Evolutionary conservation across 2,113 vertebrate genomes (phyloP), one percentile per base, ranked within the genome.

Genomic region (Erythrocercus mccallii): DNA sequence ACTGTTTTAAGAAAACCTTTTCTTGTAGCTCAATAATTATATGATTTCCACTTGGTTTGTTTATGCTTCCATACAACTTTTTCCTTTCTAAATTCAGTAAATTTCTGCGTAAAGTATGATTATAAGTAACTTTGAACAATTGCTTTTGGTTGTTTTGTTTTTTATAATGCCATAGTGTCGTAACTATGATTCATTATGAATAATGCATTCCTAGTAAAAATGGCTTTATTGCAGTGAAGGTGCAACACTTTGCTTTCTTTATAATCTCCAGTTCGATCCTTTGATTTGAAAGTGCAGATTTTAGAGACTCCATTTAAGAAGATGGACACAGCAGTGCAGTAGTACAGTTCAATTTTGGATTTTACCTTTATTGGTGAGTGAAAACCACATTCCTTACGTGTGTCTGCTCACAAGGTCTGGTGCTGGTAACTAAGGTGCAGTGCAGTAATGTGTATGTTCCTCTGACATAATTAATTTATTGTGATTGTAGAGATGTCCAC

Each of bases 301-400:
- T 89, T 61, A 40, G 38, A 81, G 45, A 22, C 25, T 31, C 11
- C 10, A 2, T 21, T 84, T 40, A 42, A 78, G 81, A 86, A 84
- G 77, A 58, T 72, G 79, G 70, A 47, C 62, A 12, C 30, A 78
- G 69, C 65, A 86, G 4, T 44, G 42, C 30, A 58, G 42, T 33
- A 58, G 2, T 47, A 38, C 35, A 50, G 27, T 44, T 83, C 45
- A n/a, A 0, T 78, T 74, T 31, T 18, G 37, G 84, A 70, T 84
- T 94, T 94, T 95, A 37, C 25, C 47, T 84, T 88, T 66, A 47
- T 6, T 68, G 51, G 38, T 70, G 48, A 89, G 56, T 61, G 60
- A 45, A 88, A 73, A 19, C n/a, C 9, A 12, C 21, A 31, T 77
- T 88, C 10, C 37, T 58, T 35, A 16, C 0, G 1, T 69, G 25